Conservation (phyloP, 1,140 invertebrate genomes). For the Drosophila sturtevanti region DNA sequence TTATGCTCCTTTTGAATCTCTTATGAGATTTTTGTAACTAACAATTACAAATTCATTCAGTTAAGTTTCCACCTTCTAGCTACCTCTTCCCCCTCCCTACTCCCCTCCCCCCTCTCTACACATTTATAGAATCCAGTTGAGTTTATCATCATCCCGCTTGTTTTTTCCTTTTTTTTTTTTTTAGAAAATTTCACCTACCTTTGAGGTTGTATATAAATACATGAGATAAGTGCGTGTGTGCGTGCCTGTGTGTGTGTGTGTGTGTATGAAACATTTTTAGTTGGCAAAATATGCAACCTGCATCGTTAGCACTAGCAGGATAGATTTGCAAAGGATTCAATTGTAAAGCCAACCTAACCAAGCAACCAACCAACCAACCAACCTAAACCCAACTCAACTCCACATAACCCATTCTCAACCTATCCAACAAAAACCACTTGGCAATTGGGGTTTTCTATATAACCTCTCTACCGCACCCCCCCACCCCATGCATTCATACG, state of each 20-base stretch:
- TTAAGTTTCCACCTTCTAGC: not conserved
- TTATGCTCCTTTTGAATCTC: not conserved
- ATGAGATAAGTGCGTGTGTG: not conserved
- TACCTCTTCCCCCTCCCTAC: no score
- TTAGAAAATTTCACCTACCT: slow-evolving; percentile 23
- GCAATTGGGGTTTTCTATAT: slow-evolving; percentile 36
- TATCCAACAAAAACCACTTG: slow-evolving; percentile 3
- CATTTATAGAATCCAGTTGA: no score
- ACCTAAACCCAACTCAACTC: slow-evolving; percentile 5
- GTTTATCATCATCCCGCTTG: not conserved
- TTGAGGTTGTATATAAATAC: not conserved
- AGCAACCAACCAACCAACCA: not conserved
- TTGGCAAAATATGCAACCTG: slow-evolving; percentile 78
- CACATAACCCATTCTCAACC: not conserved
- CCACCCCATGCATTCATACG: slow-evolving; percentile 8
- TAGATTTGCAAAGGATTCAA: slow-evolving; percentile 77
- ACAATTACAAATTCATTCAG: slow-evolving; percentile 7
- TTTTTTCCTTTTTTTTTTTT: no score
- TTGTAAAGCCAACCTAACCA: slow-evolving; percentile 49
- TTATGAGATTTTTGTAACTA: not conserved
- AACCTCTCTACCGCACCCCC: no score
- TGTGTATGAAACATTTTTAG: slow-evolving; percentile 38
- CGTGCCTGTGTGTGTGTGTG: not conserved
- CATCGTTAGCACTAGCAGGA: slow-evolving; percentile 59
- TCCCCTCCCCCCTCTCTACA: not conserved